phyloP scores from a whole-genome alignment of 2,113 vertebrate species.

The Rhegmatorhina hoffmannsi region DNA sequence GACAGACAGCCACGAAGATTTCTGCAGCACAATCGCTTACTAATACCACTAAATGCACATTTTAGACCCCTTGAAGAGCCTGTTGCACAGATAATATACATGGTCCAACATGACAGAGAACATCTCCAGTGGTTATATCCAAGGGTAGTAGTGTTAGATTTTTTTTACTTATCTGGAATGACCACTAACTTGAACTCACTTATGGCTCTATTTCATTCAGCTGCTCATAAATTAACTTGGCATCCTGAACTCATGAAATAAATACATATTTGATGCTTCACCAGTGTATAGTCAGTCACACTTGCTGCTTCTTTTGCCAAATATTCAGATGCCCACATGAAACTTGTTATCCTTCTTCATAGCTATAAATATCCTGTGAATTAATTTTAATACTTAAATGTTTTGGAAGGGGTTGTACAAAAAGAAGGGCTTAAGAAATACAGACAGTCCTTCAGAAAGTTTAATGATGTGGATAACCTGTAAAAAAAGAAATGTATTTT shows the following conservation, averaged over 20 bases:
- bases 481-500: not conserved
- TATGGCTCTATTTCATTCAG: slow-evolving; percentile 17
- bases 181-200: not conserved
- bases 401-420: not conserved
- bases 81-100: not conserved
- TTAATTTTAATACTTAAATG: not conserved
- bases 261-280: slow-evolving; percentile 4
- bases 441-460: not conserved
- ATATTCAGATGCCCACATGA: not conserved
- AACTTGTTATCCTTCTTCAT: not conserved
- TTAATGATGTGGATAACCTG: not conserved
- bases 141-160: not conserved
- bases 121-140: slow-evolving; percentile 37
- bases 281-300: not conserved
- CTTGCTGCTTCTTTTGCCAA: not conserved
- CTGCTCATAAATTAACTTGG: slow-evolving; percentile 18
- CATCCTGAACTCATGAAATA: slow-evolving; percentile 15
- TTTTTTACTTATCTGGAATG: slow-evolving; percentile 23
- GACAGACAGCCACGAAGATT: not conserved
- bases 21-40: slow-evolving; percentile 26
- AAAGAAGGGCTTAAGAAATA: not conserved
- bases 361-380: not conserved
- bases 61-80: slow-evolving; percentile 24
- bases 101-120: slow-evolving; percentile 3
- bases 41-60: not conserved